phyloP scores from a whole-genome alignment of 2,797 vertebrate genomes.

The Gephyroberyx darwinii region DNA sequence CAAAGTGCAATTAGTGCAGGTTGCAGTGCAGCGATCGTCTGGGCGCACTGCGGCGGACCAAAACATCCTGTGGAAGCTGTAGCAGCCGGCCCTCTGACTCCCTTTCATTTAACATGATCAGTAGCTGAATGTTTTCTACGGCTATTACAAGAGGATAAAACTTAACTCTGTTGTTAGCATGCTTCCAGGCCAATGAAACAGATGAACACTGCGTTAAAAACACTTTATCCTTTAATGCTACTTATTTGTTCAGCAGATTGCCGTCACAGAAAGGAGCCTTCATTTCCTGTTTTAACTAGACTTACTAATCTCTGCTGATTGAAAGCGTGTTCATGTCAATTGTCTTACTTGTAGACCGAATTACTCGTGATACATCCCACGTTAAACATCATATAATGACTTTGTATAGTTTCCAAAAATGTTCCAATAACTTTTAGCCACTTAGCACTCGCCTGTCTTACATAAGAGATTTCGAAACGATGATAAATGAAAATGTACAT shows the following conservation, averaged over 20 bases:
- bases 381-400: too few species aligned
- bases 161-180: neutral
- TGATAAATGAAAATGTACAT: too few species aligned
- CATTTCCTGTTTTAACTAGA: conserved; percentile 7
- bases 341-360: neutral
- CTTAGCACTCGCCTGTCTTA: too few species aligned
- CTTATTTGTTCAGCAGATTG: neutral
- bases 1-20: neutral
- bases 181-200: conserved; percentile 2
- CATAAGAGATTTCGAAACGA: too few species aligned
- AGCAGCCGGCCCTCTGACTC: neutral
- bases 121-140: neutral
- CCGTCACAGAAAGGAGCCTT: neutral
- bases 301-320: conserved; percentile 23
- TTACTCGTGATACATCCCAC: neutral
- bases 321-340: neutral
- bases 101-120: conserved; percentile 13
- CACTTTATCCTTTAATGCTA: neutral
- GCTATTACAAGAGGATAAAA: neutral
- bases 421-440: too few species aligned
- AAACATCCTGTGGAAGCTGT: neutral
- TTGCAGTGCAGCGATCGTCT: neutral
- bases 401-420: too few species aligned
- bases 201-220: conserved; percentile 29
- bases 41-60: neutral